Percentiles rank a stretch among this genome's conserved stretches.
Evolutionary conservation across 2,113 vertebrate species (phyloP).

Genomic region (Lichenostomus cassidix): DNA sequence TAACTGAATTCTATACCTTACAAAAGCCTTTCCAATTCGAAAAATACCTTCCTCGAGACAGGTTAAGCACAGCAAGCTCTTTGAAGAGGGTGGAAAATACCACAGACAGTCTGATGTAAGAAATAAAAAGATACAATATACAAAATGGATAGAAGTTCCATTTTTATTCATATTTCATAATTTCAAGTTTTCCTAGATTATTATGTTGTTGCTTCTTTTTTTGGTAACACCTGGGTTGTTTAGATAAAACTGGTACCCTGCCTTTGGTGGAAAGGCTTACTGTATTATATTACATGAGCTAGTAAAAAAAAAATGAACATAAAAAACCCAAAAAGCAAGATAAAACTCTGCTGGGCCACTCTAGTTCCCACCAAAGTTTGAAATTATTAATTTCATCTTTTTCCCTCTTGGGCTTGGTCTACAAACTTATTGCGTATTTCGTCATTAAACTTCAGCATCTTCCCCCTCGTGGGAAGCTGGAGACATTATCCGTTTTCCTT

Average conservation of each 20-base stretch:
- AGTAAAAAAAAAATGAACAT: not conserved
- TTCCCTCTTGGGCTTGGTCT: not conserved
- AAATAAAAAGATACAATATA: not conserved
- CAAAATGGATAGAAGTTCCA: not conserved
- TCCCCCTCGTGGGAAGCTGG: not conserved
- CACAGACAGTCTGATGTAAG: not conserved
- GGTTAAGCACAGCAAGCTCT: not conserved
- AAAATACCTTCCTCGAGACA: not conserved
- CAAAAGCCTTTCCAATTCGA: not conserved
- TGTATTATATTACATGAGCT: not conserved
- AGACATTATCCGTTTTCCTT: slow-evolving; percentile 25
- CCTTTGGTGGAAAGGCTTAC: not conserved
- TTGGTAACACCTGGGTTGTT: not conserved
- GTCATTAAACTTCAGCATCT: not conserved
- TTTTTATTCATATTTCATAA: not conserved
- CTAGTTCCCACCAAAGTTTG: not conserved
- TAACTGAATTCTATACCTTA: not conserved
- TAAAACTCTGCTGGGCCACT: not conserved
- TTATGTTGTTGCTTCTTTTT: not conserved
- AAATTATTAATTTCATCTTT: not conserved
- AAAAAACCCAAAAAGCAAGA: too few species aligned
- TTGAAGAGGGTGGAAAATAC: not conserved
- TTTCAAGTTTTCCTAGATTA: not conserved
- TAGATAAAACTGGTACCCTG: not conserved
- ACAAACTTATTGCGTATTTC: not conserved